Base-by-base conservation (phyloP, 2,113 vertebrate species). In the Gavia stellata region DNA sequence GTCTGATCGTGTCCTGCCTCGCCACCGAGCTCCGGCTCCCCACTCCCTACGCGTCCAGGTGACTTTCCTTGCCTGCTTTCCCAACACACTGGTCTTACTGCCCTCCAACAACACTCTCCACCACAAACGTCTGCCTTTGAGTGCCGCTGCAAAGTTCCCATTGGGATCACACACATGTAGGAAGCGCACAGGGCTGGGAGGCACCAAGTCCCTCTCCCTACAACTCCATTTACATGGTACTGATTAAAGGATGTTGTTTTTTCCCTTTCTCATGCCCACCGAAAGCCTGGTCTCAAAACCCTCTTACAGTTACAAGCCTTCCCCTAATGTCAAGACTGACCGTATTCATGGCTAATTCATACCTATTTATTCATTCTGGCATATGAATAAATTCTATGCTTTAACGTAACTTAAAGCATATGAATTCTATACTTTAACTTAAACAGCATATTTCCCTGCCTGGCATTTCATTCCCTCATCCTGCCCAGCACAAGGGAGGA, bases 251-350 rank as follows among this genome's bases (percentile, higher is more conserved):
- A 77, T n/a, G 40, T 19, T 44, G 34, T 25, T 66, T 91, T 58
- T 79, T 67, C 45, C 42, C 56, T 81, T 33, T 56, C 81, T 81
- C 50, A 49, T 15, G 44, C 8, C 45, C 63, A 65, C 1, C 0
- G 70, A 85, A 87, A 94, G 73, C 47, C 56, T 29, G 21, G 19
- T 59, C 52, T 81, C 56, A 82, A 92, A 90, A 92, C 17, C 33
- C 44, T 88, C n/a, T 59, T 33, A 26, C 12, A 71, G 44, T n/a
- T 68, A 31, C 3, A 19, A 94, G 44, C 81, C 49, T 72, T 82
- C 47, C 47, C 21, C 52, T 82, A 17, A 74, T 5, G 16, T 42
- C 61, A 82, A 73, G 68, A 17, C 49, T 55, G 58, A 44, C 53
- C 67, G 31, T 38, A 59, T 44, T 80, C 26, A 75, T 23, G 40